Evolutionary conservation across 2,797 vertebrate genomes (phyloP).

Genomic region (Enteromius afrohamiltoni): DNA sequence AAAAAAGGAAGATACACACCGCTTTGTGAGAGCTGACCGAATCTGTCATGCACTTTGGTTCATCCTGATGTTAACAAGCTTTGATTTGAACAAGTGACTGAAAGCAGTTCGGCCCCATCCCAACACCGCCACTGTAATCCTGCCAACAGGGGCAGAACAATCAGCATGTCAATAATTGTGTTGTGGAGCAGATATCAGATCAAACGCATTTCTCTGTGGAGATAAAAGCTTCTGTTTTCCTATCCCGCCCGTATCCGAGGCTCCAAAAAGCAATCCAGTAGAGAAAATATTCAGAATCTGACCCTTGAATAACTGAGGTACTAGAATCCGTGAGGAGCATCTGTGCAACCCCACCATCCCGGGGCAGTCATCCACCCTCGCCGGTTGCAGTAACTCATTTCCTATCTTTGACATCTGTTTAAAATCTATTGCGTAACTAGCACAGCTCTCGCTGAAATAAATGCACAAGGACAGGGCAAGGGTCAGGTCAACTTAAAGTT

Average conservation of each 20-base stretch:
- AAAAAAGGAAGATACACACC: background rate
- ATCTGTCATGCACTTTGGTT: conserved; percentile 14
- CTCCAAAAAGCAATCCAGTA: conserved; percentile 19
- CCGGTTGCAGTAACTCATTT: conserved; percentile 35
- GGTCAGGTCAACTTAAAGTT: conserved; percentile 14
- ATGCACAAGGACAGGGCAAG: conserved; percentile 7
- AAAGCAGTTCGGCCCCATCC: conserved; percentile 37
- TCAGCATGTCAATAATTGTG: conserved; percentile 58
- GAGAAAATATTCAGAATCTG: conserved; percentile 23
- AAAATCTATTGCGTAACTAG: conserved; percentile 36
- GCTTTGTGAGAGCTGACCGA: conserved; percentile 28
- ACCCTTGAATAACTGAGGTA: conserved; percentile 27
- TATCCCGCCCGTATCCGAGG: conserved; percentile 7
- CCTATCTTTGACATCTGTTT: conserved; percentile 45
- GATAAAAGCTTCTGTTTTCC: conserved; percentile 58
- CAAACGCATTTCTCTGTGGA: conserved; percentile 53
- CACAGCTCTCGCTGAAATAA: conserved; percentile 20
- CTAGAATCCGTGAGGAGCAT: conserved; percentile 18
- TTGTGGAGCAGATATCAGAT: conserved; percentile 57
- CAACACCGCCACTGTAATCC: conserved; percentile 37
- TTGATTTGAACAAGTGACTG: conserved; percentile 46
- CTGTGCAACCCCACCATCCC: conserved; percentile 4
- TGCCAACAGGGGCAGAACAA: conserved; percentile 42
- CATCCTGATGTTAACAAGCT: conserved; percentile 40
- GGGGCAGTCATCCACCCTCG: background rate